Percentiles rank a stretch among this genome's conserved stretches.
These are phyloP conservation scores for Acanthurus tractus DNA, from an alignment of 2,797 vertebrate species.

Conservation along the genomic window DNA sequence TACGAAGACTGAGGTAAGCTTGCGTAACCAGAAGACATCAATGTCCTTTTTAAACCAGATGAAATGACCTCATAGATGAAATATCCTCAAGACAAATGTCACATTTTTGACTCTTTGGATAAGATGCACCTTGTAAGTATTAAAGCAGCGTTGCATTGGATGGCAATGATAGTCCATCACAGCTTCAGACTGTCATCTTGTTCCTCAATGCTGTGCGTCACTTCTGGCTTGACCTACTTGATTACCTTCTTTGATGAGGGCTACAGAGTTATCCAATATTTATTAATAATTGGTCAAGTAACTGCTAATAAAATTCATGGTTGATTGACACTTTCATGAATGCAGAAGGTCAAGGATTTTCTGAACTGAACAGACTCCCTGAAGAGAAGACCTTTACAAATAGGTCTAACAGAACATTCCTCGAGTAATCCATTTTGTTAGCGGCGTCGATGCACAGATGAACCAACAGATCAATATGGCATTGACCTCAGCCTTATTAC, in stretches of 20 bases:
- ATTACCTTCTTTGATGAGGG: not conserved
- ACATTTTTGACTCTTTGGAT: not conserved
- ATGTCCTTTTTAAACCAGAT: slow-evolving; percentile 10
- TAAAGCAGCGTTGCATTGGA: not conserved
- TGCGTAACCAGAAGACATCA: slow-evolving; percentile 25
- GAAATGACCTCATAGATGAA: slow-evolving; percentile 6
- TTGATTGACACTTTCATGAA: slow-evolving; percentile 35
- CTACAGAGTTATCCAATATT: slow-evolving; percentile 7
- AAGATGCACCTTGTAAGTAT: not conserved
- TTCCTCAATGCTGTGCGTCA: not conserved
- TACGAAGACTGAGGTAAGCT: slow-evolving; percentile 40
- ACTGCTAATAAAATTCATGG: not conserved
- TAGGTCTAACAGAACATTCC: slow-evolving; percentile 63
- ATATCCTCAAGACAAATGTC: not conserved
- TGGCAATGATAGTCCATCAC: not conserved
- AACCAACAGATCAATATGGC: slow-evolving; percentile 65
- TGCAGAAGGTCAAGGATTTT: slow-evolving; percentile 42
- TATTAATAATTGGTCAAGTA: slow-evolving; percentile 6
- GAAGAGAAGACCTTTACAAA: slow-evolving; percentile 39
- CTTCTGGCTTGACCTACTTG: not conserved
- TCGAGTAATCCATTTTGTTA: slow-evolving; percentile 62
- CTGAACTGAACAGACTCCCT: slow-evolving; percentile 41
- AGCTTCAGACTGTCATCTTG: not conserved
- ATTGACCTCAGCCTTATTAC: slow-evolving; percentile 43
- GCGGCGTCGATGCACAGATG: slow-evolving; percentile 23